Evolutionary conservation across 2,797 vertebrate genomes (phyloP).

Genomic region (Myoxocephalus aenaeus): DNA sequence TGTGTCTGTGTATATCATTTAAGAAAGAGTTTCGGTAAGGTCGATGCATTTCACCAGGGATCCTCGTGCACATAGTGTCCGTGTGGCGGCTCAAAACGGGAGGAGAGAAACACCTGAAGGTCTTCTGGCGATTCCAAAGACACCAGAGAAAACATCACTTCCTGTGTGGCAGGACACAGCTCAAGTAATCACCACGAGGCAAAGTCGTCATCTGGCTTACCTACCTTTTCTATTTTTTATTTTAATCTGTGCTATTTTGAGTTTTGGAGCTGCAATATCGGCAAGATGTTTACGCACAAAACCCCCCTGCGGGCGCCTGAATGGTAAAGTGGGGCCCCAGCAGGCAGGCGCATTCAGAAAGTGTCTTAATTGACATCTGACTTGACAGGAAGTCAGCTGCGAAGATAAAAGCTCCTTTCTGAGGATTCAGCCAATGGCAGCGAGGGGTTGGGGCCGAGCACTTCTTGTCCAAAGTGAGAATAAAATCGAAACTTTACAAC

Average conservation of each 20-base stretch:
- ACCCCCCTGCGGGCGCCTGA: slow-evolving; percentile 2
- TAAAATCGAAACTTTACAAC: neutral
- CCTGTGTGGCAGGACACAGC: neutral
- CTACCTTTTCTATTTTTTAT: slow-evolving; percentile 4
- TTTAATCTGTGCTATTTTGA: slow-evolving; percentile 31
- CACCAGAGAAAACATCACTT: neutral
- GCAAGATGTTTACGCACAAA: slow-evolving; percentile 15
- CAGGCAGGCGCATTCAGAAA: slow-evolving; percentile 15
- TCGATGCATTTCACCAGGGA: neutral
- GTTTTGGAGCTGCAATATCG: slow-evolving; percentile 24
- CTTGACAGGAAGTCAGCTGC: slow-evolving; percentile 30
- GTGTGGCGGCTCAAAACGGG: neutral
- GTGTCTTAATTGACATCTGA: slow-evolving; percentile 25
- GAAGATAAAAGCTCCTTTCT: slow-evolving; percentile 15
- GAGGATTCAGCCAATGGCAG: neutral
- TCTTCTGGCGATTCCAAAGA: neutral
- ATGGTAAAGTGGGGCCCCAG: neutral
- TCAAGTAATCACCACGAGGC: neutral
- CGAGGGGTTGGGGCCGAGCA: slow-evolving; percentile 12
- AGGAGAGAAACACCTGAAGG: neutral
- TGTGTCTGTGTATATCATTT: slow-evolving; percentile 39
- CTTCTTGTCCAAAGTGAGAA: neutral
- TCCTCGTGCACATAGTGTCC: neutral
- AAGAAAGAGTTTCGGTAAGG: neutral
- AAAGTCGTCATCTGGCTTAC: slow-evolving; percentile 20